A percentile compares a stretch with the other conserved stretches of the same genome.
These are phyloP conservation scores for Platanista minor DNA, from an alignment of 2,113 vertebrate genomes.

Conservation along the genomic window DNA sequence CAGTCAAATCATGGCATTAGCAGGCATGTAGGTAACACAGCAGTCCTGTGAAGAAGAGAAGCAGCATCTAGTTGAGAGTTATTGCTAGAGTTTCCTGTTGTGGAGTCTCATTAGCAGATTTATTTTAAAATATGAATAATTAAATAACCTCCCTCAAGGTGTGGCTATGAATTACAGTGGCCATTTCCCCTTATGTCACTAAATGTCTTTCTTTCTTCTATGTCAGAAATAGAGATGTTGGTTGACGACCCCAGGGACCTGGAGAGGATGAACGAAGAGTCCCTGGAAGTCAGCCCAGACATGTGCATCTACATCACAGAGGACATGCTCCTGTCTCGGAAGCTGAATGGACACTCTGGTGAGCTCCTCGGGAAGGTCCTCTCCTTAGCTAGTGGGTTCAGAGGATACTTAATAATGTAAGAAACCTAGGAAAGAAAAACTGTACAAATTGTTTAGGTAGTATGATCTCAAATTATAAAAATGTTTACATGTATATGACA, in stretches of 20 bases:
- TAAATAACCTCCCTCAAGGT: not conserved
- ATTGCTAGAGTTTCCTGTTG: not conserved
- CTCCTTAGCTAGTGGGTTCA: not conserved
- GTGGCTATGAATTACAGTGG: not conserved
- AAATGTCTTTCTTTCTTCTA: not conserved
- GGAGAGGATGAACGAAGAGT: constrained; percentile 89
- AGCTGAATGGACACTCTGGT: constrained; percentile 94
- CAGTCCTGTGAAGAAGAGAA: not conserved
- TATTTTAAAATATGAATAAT: not conserved
- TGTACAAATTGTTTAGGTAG: not conserved
- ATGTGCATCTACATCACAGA: constrained; percentile 98
- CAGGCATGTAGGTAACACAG: not conserved
- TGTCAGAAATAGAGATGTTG: constrained; percentile 97
- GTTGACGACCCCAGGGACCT: constrained; percentile 98
- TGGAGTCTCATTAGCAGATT: not conserved
- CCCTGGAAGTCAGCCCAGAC: constrained; percentile 91
- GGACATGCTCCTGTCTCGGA: constrained; percentile 94
- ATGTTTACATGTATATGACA: not conserved
- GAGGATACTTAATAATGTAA: not conserved
- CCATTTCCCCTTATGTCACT: fast-evolving
- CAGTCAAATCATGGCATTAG: not conserved
- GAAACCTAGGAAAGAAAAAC: not conserved
- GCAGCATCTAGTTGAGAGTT: not conserved
- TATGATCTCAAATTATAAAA: not conserved
- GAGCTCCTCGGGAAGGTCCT: not conserved